Evolutionary conservation across 2,888 invertebrate species (phyloP).

Genomic region (Ennomos quercinarius): DNA sequence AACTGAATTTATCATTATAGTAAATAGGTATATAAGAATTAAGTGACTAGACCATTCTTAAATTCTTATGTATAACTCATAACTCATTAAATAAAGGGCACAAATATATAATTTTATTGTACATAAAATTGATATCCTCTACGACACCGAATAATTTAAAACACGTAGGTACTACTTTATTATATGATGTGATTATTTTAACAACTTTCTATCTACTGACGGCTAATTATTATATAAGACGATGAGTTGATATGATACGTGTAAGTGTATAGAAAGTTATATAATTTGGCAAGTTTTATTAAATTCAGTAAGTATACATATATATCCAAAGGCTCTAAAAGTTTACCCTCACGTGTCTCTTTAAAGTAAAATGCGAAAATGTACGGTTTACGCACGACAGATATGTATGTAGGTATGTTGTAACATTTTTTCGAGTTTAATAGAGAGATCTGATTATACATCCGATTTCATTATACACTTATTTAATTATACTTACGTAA

Average conservation of each 20-base stretch:
- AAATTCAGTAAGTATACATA: not conserved
- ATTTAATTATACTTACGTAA: no score
- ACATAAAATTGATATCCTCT: not conserved
- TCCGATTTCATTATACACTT: no score
- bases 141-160: constrained; percentile 5
- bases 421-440: not conserved
- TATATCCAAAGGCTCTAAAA: constrained; percentile 13
- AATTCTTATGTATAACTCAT: no score
- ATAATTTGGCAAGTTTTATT: constrained; percentile 25
- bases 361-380: not conserved
- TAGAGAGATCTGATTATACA: no score
- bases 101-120: no score
- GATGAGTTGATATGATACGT: constrained; percentile 26
- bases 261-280: constrained; percentile 16
- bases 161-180: not conserved
- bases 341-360: constrained; percentile 25
- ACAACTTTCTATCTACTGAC: constrained; percentile 18
- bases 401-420: constrained; percentile 8
- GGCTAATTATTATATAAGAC: constrained; percentile 10
- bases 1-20: constrained; percentile 1
- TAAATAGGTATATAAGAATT: not conserved
- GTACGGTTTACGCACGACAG: constrained; percentile 3
- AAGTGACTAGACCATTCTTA: no score
- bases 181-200: constrained; percentile 7
- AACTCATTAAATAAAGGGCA: no score